A percentile compares a stretch with the other conserved stretches of the same genome.
phyloP scores from a whole-genome alignment of 2,888 invertebrate species.

The Crossocerus cetratus region DNA sequence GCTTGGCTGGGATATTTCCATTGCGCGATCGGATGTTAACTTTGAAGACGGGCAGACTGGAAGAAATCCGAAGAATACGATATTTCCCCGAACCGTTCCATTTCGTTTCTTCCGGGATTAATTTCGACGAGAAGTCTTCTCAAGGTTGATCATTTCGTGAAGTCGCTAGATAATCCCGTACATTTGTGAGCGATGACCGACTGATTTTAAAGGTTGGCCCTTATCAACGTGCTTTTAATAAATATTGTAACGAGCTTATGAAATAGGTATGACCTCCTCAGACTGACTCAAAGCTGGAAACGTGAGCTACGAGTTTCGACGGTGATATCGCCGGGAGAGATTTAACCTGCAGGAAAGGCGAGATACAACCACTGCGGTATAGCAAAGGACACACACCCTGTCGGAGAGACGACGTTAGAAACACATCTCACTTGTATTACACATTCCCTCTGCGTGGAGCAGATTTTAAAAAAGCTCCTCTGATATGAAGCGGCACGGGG shows the following conservation, averaged over 20 bases:
- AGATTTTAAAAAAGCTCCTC: conserved; percentile 65
- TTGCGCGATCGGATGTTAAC: no score
- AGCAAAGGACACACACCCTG: conserved; percentile 25
- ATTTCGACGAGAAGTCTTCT: no score
- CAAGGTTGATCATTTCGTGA: no score
- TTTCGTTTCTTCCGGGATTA: no score
- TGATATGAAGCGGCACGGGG: conserved; percentile 51
- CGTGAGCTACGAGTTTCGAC: not conserved
- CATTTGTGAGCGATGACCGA: no score
- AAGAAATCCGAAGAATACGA: no score
- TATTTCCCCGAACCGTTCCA: no score
- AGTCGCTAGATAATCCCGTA: no score
- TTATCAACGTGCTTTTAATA: not conserved
- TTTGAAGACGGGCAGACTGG: no score
- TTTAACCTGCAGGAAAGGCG: conserved; percentile 25
- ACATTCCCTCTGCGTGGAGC: conserved; percentile 65
- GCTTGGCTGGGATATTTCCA: no score
- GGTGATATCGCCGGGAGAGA: conserved; percentile 13
- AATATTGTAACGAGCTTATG: conserved; percentile 3
- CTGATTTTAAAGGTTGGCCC: no score
- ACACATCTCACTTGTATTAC: conserved; percentile 55
- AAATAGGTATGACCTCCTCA: not conserved
- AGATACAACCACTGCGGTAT: conserved; percentile 17
- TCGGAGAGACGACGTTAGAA: conserved; percentile 20
- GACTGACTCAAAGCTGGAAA: not conserved